Evolutionary conservation across 1,140 invertebrate species (phyloP), one percentile per base, ranked within the genome.

Genomic region (Magallana gigas): DNA sequence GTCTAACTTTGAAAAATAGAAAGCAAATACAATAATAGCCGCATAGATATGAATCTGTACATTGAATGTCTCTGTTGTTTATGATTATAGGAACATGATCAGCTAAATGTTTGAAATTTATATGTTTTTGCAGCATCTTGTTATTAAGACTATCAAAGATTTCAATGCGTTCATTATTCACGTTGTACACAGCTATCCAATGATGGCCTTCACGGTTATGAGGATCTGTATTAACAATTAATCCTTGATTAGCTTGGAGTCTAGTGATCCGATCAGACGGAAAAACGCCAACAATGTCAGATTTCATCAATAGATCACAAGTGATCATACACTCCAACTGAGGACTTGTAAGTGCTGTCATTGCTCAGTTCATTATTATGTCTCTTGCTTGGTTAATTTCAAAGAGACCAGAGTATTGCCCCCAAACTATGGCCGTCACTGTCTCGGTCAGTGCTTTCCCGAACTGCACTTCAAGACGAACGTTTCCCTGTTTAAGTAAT

Each of bases 401-500:
- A 48, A 90, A 88, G 62, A 84, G 88, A 16, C 71, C 83, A n/a
- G 86, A 85, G 64, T 87, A 87, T 84, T 90, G 71, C 0, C 83
- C 85, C 62, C 87, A 88, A 1, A 88, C 76, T 16, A 88, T 87
- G 12, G 71, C 87, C 29, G 58, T 87, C 11, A 82, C 80, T 14
- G 87, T 62, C 57, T 88, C 71, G 56, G 80, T 12, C n/a, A 87
- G 64, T 12, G 86, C 76, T 36, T 18, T 85, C 9, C 71, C 83
- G 57, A 87, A 88, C 64, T 86, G 85, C 12, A 84, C 87, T 16
- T 90, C 87, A 23, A 90, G 29, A 60, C 82, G 57, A 8, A 88
- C 89, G 48, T 88, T 90, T n/a, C 86, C 88, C n/a, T 85, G 86
- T 36, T 89, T 89, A 29, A 87, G 59, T 23, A 88, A 60, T n/a